These are phyloP conservation scores for Paracanthobrama guichenoti DNA, from an alignment of 2,113 vertebrate genomes.

Conservation along the genomic window DNA sequence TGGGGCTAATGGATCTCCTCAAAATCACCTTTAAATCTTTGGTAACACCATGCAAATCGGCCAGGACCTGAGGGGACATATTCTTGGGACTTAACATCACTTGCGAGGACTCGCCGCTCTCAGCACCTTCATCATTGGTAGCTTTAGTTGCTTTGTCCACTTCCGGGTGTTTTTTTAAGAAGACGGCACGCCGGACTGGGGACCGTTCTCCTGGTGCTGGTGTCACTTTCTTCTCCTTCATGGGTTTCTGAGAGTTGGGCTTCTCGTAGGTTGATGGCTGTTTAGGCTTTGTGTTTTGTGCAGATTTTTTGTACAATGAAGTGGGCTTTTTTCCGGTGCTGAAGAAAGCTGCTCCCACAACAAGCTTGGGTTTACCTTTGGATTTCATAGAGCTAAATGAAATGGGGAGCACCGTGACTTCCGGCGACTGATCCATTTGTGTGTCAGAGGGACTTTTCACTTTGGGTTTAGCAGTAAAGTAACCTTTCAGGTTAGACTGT, in stretches of 20 bases:
- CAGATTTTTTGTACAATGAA: conserved; percentile 68
- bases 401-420: conserved; percentile 56
- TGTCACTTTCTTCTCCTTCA: conserved; percentile 8
- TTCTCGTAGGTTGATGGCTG: conserved; percentile 23
- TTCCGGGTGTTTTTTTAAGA: conserved; percentile 7
- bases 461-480: conserved; percentile 19
- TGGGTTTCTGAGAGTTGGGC: neutral
- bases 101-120: neutral
- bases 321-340: conserved; percentile 73
- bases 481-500: conserved; percentile 54
- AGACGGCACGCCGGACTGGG: conserved; percentile 11
- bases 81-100: neutral
- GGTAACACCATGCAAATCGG: conserved; percentile 51
- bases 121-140: neutral
- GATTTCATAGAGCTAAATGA: conserved; percentile 78
- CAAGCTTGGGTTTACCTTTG: conserved; percentile 82
- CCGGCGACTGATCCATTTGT: conserved; percentile 25
- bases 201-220: neutral
- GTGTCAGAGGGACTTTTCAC: conserved; percentile 20
- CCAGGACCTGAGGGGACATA: conserved; percentile 2
- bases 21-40: conserved; percentile 63
- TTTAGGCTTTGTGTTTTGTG: conserved; percentile 58
- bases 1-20: conserved; percentile 47
- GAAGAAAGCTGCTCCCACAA: conserved; percentile 89
- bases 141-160: neutral